These are phyloP conservation scores for Caloenas nicobarica DNA, from an alignment of 2,113 vertebrate species.

Conservation along the genomic window DNA sequence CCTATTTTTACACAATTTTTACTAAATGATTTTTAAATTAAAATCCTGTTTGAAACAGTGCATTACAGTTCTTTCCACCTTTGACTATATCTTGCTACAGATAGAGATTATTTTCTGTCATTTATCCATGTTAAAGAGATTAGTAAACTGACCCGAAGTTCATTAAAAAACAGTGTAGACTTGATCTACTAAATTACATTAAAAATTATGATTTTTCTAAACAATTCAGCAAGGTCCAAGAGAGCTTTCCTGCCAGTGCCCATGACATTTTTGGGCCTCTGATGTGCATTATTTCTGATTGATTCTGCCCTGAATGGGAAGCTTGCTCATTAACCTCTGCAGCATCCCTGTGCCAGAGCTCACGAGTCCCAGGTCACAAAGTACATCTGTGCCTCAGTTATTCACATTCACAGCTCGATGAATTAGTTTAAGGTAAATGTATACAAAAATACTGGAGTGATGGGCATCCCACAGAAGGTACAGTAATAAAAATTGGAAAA, in stretches of 20 bases:
- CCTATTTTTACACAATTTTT: not conserved
- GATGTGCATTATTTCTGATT: not conserved
- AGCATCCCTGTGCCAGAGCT: not conserved
- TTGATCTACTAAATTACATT: not conserved
- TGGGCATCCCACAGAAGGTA: accelerated
- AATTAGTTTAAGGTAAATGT: not conserved
- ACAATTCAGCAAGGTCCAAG: not conserved
- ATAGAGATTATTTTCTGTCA: not conserved
- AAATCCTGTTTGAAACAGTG: not conserved
- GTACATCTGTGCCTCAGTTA: not conserved
- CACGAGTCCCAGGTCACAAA: not conserved
- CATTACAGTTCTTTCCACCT: not conserved
- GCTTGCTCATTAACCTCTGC: not conserved
- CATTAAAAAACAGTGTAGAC: not conserved
- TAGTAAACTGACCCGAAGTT: not conserved
- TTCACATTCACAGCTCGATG: not conserved
- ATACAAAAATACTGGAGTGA: not conserved
- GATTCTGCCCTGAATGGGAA: not conserved
- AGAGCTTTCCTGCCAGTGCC: not conserved
- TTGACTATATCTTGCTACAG: not conserved
- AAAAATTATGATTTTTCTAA: not conserved
- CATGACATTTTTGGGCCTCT: not conserved
- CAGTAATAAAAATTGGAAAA: not conserved
- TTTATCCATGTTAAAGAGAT: not conserved
- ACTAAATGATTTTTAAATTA: not conserved